Conservation (phyloP, 2,888 invertebrate species). For the Strigamia transsilvanica region DNA sequence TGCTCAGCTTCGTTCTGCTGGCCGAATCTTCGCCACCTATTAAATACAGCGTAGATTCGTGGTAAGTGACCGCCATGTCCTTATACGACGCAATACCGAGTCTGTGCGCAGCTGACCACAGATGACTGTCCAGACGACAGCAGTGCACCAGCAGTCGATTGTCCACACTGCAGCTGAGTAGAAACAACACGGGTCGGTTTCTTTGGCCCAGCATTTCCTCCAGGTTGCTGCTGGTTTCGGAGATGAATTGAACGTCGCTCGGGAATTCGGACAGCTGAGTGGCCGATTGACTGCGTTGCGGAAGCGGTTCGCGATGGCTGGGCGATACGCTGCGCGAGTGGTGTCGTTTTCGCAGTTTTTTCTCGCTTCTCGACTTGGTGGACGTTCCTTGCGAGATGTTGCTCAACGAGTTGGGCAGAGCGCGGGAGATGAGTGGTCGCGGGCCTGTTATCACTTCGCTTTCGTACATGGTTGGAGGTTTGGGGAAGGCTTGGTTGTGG, state of each 20-base stretch:
- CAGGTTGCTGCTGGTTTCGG: slow-evolving; percentile 10
- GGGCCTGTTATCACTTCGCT: neutral
- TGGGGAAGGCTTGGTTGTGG: neutral
- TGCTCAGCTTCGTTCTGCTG: neutral
- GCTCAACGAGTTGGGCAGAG: neutral
- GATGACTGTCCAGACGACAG: neutral
- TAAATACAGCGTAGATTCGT: neutral
- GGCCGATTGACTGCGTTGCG: neutral
- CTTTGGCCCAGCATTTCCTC: slow-evolving; percentile 1
- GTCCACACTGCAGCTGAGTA: neutral
- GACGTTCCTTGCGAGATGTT: neutral
- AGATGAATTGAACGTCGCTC: neutral
- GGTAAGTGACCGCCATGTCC: neutral
- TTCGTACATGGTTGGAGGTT: neutral
- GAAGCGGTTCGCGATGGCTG: neutral
- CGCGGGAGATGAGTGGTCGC: neutral
- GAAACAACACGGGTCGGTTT: neutral
- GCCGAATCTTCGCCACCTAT: neutral
- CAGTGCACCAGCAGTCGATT: neutral
- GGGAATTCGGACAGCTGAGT: neutral
- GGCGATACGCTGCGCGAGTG: slow-evolving; percentile 1
- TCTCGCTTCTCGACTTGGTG: neutral
- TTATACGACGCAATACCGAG: neutral
- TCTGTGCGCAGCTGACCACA: slow-evolving; percentile 3
- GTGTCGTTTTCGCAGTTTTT: neutral